Percentiles rank a stretch among this genome's conserved stretches.
Evolutionary conservation across 2,888 invertebrate genomes (phyloP).

Genomic region (Cephonodes hylas): DNA sequence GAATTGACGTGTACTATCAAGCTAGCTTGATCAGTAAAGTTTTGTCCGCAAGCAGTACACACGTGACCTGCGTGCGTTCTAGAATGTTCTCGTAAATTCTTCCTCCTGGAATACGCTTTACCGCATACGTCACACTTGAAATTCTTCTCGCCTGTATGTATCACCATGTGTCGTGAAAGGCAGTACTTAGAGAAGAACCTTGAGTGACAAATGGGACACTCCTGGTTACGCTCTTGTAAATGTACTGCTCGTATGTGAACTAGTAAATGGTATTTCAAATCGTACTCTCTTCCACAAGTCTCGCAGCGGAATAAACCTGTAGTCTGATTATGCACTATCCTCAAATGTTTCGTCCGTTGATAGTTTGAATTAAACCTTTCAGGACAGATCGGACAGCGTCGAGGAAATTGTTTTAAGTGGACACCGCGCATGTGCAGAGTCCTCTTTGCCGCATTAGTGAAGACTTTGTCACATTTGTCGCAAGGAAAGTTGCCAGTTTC

Average conservation of each 20-base stretch:
- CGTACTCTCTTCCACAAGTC: constrained; percentile 59
- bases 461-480: constrained; percentile 62
- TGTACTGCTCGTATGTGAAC: constrained; percentile 63
- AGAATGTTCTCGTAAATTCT: constrained; percentile 52
- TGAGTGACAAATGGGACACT: constrained; percentile 55
- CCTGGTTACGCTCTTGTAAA: constrained; percentile 61
- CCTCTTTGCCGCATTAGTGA: constrained; percentile 54
- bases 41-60: constrained; percentile 45
- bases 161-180: constrained; percentile 72
- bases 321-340: constrained; percentile 55
- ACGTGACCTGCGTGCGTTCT: constrained; percentile 40
- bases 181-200: constrained; percentile 64
- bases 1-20: constrained; percentile 39
- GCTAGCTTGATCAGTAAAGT: constrained; percentile 37
- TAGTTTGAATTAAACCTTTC: constrained; percentile 65
- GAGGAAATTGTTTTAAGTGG: constrained; percentile 51
- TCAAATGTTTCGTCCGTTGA: constrained; percentile 60
- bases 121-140: constrained; percentile 73
- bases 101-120: constrained; percentile 63
- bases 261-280: constrained; percentile 58
- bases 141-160: constrained; percentile 74
- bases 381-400: constrained; percentile 62
- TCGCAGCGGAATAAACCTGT: constrained; percentile 52
- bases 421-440: constrained; percentile 54
- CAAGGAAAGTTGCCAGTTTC: constrained; percentile 59